A percentile compares a stretch with the other conserved stretches of the same genome.
These are phyloP conservation scores for Temnothorax ravouxi DNA, from an alignment of 2,888 invertebrate genomes.

Conservation along the genomic window DNA sequence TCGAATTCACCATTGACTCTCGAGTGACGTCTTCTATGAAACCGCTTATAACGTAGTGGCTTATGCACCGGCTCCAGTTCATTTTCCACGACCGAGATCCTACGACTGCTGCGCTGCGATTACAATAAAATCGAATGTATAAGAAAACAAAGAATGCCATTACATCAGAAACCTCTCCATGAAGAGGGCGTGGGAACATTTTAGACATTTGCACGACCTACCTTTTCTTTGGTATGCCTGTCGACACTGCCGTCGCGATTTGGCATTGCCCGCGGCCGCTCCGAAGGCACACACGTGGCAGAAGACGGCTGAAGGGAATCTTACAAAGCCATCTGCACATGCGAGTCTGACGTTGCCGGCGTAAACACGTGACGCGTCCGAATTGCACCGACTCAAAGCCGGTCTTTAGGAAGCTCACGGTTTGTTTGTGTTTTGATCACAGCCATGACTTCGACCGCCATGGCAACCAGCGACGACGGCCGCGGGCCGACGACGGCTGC, in stretches of 20 bases:
- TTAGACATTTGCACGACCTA: neutral
- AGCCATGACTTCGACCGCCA: constrained; percentile 27
- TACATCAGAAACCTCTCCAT: neutral
- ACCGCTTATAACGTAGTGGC: constrained; percentile 66
- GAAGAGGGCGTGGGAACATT: neutral
- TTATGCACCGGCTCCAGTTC: constrained; percentile 75
- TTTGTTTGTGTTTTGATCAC: constrained; percentile 38
- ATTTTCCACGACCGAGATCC: constrained; percentile 53
- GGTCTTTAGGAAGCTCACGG: neutral
- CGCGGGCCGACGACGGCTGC: too few species aligned
- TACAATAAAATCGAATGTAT: neutral
- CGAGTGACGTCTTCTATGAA: constrained; percentile 67
- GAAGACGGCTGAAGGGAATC: neutral
- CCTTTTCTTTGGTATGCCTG: constrained; percentile 10
- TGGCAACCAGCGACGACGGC: constrained; percentile 11
- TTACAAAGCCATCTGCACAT: constrained; percentile 8
- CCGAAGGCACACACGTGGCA: neutral
- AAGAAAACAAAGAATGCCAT: neutral
- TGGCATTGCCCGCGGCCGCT: constrained; percentile 10
- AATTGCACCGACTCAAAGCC: neutral
- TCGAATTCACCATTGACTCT: constrained; percentile 62
- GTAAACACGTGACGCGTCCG: neutral
- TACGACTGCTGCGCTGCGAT: constrained; percentile 72
- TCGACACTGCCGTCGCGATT: constrained; percentile 26
- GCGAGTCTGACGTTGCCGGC: neutral